A percentile compares a stretch with the other conserved stretches of the same genome.
Evolutionary conservation across 2,888 invertebrate species (phyloP).

Genomic region (Allygus modestus): DNA sequence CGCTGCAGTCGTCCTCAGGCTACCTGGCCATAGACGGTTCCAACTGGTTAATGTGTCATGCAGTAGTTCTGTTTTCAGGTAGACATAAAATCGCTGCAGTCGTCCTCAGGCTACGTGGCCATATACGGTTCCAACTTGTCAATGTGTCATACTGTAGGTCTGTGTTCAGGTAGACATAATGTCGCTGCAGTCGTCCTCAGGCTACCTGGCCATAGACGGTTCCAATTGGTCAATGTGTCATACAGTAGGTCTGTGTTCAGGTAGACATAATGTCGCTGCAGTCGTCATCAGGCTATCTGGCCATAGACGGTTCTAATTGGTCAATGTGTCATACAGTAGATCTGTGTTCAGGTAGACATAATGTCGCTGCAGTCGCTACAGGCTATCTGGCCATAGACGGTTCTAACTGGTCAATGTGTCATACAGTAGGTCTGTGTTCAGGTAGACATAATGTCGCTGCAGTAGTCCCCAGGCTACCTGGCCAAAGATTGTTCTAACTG

Average conservation of each 20-base stretch:
- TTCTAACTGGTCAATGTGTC: conserved; percentile 89
- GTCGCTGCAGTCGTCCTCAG: neutral
- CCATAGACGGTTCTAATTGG: conserved; percentile 88
- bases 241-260: too few species aligned
- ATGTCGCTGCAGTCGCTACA: neutral
- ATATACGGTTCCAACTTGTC: conserved; percentile 88
- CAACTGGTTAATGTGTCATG: too few species aligned
- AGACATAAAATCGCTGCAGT: neutral
- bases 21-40: conserved; percentile 82
- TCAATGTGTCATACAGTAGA: too few species aligned
- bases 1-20: neutral
- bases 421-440: too few species aligned
- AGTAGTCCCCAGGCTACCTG: conserved; percentile 70
- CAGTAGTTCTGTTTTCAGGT: too few species aligned
- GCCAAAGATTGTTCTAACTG: conserved; percentile 87
- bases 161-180: conserved; percentile 17
- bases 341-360: conserved; percentile 19
- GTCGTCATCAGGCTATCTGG: conserved; percentile 72
- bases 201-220: conserved; percentile 80
- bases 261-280: conserved; percentile 1
- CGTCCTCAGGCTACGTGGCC: conserved; percentile 74
- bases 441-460: conserved; percentile 6
- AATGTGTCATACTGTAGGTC: too few species aligned
- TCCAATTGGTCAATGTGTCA: conserved; percentile 91
- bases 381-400: conserved; percentile 80